Base-by-base conservation (phyloP, 2,888 invertebrate genomes). In the Stenurella melanura region DNA sequence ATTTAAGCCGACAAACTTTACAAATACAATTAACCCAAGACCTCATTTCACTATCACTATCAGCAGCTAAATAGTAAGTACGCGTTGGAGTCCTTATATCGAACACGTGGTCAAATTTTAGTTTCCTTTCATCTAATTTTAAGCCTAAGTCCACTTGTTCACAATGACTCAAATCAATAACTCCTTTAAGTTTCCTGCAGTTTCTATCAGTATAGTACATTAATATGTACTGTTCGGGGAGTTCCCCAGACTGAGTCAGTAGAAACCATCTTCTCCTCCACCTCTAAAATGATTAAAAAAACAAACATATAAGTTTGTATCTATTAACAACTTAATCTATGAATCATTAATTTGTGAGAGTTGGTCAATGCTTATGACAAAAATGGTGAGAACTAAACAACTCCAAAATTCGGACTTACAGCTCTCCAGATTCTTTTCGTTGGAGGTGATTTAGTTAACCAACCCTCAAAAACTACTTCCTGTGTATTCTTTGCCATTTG, bases 201-300 rank as follows among this genome's bases (percentile, higher is more conserved):
- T 94, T 94, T 86, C 94, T 93, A 89, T 98, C 97, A 56, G 96
- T 95, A 90, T 96, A 98, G 90, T 98, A 98, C 89, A 97, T 97
- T 85, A 98, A 92, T 87, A 96, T 94, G 91, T 96, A 98, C 90
- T 97, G 97, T 75, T 96, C 97, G 72, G 98, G 98, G 86, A 97
- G 93, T 88, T 97, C 96, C 83, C 97, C 96, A 54, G 95, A 95
- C 88, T 97, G 96, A 82, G 96, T 94, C 85, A 98, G 92, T 83
- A 96, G 95, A 90, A 98, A 98, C 96, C 97, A 98, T 86, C 98
- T 93, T 88, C 95, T 93, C 89, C 97, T 94, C 98, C 98, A 98
- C 92, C 97, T 95, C 98, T 98, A 78, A 83, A 83, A 80, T 66
- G 73, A 78, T 89, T 88, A 72, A 54, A 42, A 74, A 80, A 82